Evolutionary conservation across 2,888 invertebrate genomes (phyloP), one percentile per base, ranked within the genome.

Genomic region (Nyleta sp.): DNA sequence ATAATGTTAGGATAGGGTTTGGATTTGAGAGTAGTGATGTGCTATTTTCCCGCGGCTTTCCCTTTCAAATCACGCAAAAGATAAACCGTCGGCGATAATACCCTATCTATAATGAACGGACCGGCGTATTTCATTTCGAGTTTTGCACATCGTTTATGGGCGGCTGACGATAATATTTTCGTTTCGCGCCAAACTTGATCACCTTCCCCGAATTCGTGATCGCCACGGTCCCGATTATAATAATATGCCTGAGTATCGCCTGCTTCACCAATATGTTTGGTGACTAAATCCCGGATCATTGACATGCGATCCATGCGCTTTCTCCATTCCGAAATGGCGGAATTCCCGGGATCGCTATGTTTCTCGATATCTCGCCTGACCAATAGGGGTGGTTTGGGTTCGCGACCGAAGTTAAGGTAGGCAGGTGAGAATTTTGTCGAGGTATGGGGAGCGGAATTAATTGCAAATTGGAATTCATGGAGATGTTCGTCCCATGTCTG

Each of bases 401-500:
- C 50, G 8, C 60, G 15, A 2, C 70, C 60, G n/a, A 65, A 44
- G 7, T 73, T 68, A 7, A 65, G 17, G n/a, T 48, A 75, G 2
- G 59, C 71, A 0, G 68, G 68, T 3, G 48, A 67, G 8, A 11
- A n/a, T 31, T 52, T 31, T 6, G 60, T 53, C 0, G 74, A 53
- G 8, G 57, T 42, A 24, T 78, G 74, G 1, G 18, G 15, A n/a
- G 57, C 73, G 10, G 73, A 62, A 48, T 78, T 78, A 2, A 60
- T 46, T n/a, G 79, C 79, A 28, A 60, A 71, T 0, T 46, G 65
- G 35, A 79, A 71, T 35, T 79, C 71, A 4, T 5, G 15, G 0
- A 79, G 50, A 15, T 79, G 71, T 1, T n/a, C 18, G n/a, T 79
- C 75, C 79, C 79, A 74, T 0, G 22, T 22, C 6, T 60, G 46